Conservation (phyloP, 1,140 invertebrate genomes). For the Drosophila pallidifrons region DNA sequence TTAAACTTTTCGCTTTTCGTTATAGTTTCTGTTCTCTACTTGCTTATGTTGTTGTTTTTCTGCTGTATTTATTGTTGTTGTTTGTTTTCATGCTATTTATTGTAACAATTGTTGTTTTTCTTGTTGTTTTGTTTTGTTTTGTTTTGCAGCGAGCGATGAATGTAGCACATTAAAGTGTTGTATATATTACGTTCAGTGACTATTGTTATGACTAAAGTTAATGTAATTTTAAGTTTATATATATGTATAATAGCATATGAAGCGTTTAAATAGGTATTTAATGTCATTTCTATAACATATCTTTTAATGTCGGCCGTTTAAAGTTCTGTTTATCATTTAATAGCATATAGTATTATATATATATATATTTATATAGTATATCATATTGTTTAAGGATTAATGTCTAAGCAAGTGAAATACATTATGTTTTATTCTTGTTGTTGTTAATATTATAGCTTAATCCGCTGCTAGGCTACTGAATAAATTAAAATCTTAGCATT, state of each 20-base stretch:
- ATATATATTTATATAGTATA: constrained; percentile 32
- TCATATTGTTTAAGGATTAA: constrained; percentile 54
- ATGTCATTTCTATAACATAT: constrained; percentile 59
- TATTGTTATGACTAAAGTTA: constrained; percentile 81
- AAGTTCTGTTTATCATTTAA: constrained; percentile 25
- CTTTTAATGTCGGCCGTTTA: constrained; percentile 56
- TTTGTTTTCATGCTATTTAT: constrained; percentile 71
- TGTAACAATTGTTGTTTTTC: constrained; percentile 61
- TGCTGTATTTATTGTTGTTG: constrained; percentile 9
- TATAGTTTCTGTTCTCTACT: constrained; percentile 49
- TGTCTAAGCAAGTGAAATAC: constrained; percentile 73
- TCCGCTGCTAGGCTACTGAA: constrained; percentile 67
- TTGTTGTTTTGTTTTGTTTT: neutral
- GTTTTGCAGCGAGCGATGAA: constrained; percentile 61
- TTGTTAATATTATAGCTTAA: constrained; percentile 51
- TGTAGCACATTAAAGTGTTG: constrained; percentile 64
- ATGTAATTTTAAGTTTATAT: constrained; percentile 54
- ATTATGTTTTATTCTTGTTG: constrained; percentile 55
- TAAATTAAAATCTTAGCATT: constrained; percentile 76
- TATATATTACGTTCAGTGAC: constrained; percentile 61
- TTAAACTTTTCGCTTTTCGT: constrained; percentile 76
- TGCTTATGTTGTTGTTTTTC: constrained; percentile 24
- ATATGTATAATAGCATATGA: constrained; percentile 70
- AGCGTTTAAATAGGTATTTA: constrained; percentile 77
- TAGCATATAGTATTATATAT: constrained; percentile 36